Conservation (phyloP, 2,888 invertebrate genomes). For the Ennomos quercinarius region DNA sequence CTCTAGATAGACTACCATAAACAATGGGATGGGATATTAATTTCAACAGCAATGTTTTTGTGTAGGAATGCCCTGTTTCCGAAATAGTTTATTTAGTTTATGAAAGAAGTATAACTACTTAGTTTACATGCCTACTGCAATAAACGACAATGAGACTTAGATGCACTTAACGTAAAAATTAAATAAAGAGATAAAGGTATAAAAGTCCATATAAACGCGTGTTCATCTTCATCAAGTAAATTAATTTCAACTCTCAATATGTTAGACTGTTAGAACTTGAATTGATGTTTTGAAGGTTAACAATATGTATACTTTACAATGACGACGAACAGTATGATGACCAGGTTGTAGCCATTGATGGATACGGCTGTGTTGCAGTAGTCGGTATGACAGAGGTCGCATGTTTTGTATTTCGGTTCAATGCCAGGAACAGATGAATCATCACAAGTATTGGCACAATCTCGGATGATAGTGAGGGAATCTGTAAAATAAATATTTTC, state of each 20-base stretch:
- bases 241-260: no score
- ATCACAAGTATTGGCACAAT: constrained; percentile 63
- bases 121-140: no score
- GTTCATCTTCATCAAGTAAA: no score
- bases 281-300: constrained; percentile 2
- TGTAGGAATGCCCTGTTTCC: no score
- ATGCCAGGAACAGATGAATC: constrained; percentile 45
- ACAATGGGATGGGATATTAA: no score
- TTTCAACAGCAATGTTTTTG: no score
- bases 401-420: constrained; percentile 54
- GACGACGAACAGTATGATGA: constrained; percentile 37
- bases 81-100: no score
- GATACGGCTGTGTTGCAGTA: constrained; percentile 64
- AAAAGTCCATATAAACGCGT: no score
- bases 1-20: no score
- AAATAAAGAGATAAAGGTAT: no score
- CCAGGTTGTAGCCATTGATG: constrained; percentile 44
- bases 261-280: no score
- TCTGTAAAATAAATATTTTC: constrained; percentile 50
- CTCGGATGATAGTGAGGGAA: constrained; percentile 58
- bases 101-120: no score
- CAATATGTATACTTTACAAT: constrained; percentile 25
- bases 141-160: constrained; percentile 21
- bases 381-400: constrained; percentile 65
- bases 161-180: constrained; percentile 1